These are phyloP conservation scores for Scomber scombrus DNA, from an alignment of 2,113 vertebrate species.

Conservation along the genomic window DNA sequence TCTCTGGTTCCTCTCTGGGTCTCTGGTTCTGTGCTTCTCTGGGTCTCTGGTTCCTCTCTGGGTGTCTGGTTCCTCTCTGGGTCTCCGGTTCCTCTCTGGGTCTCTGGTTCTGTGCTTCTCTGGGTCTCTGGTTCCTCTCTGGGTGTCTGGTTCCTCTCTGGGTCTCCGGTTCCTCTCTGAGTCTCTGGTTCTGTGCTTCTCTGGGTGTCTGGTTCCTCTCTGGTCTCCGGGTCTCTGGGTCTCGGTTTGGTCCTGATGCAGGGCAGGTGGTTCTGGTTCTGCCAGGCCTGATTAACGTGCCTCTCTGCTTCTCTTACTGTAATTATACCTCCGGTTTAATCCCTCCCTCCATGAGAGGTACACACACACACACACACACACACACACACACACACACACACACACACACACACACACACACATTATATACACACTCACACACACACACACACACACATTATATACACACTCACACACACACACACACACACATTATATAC, in stretches of 20 bases:
- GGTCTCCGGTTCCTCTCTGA: too few species aligned
- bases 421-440: too few species aligned
- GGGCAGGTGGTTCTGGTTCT: not conserved
- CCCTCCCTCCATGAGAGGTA: slow-evolving; percentile 83
- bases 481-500: slow-evolving; percentile 28
- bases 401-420: slow-evolving; percentile 30
- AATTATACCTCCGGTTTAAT: slow-evolving; percentile 85
- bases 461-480: slow-evolving; percentile 13
- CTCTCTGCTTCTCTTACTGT: slow-evolving; percentile 76
- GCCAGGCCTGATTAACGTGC: slow-evolving; percentile 63
- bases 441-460: not conserved
- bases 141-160: not conserved
- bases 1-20: too few species aligned
- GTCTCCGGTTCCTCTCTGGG: too few species aligned
- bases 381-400: slow-evolving; percentile 25
- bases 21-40: too few species aligned
- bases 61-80: too few species aligned
- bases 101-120: not conserved
- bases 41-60: too few species aligned
- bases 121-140: too few species aligned
- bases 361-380: slow-evolving; percentile 59
- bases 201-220: not conserved
- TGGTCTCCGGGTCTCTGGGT: not conserved
- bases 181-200: too few species aligned
- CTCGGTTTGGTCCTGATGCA: not conserved